These are phyloP conservation scores for Megatriorchis doriae DNA, from an alignment of 2,113 vertebrate genomes.

Conservation along the genomic window DNA sequence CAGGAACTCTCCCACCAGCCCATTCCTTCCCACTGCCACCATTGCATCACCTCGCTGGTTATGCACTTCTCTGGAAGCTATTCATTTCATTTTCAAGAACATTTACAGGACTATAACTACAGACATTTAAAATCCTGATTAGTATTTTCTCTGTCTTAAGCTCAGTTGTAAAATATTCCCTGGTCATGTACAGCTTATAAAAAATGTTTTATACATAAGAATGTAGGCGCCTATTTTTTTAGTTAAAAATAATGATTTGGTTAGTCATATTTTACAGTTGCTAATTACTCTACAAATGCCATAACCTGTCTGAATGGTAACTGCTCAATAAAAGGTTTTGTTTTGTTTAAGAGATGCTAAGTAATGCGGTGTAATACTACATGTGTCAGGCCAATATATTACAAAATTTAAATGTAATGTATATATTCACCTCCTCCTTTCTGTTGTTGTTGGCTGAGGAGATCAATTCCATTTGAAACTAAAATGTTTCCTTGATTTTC, in stretches of 20 bases:
- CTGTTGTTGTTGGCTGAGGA: constrained; percentile 11
- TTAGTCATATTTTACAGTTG: constrained; percentile 42
- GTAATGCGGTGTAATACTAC: constrained; percentile 7
- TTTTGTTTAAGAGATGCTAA: constrained; percentile 53
- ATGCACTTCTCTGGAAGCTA: constrained; percentile 9
- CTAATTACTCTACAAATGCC: constrained; percentile 51
- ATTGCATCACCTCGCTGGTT: background rate
- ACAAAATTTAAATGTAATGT: background rate
- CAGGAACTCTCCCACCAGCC: background rate
- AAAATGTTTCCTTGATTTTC: background rate
- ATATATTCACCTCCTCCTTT: background rate
- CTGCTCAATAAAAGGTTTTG: constrained; percentile 52
- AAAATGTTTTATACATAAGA: constrained; percentile 55
- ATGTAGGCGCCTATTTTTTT: constrained; percentile 55
- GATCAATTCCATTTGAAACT: background rate
- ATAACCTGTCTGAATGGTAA: constrained; percentile 46
- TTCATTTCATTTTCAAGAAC: constrained; percentile 4
- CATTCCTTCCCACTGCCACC: background rate
- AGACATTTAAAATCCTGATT: constrained; percentile 66
- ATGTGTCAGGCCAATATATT: constrained; percentile 16
- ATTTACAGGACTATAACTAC: constrained; percentile 53
- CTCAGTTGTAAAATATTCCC: constrained; percentile 56
- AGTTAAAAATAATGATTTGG: constrained; percentile 53
- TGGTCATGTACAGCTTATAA: constrained; percentile 57
- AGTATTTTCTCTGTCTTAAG: constrained; percentile 62